Evolutionary conservation across 2,797 vertebrate species (phyloP).

Genomic region (Microctenopoma stevenorrisi): DNA sequence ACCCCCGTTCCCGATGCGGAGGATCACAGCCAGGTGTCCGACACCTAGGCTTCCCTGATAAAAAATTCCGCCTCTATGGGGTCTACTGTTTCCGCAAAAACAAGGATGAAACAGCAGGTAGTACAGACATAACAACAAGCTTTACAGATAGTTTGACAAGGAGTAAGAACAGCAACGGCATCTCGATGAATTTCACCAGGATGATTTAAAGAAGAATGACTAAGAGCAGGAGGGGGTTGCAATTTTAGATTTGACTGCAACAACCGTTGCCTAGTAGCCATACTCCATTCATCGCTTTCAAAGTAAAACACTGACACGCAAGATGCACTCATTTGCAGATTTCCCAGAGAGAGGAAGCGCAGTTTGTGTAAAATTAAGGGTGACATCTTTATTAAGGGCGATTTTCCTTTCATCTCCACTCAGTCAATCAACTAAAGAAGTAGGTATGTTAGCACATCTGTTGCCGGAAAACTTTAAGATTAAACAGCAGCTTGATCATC

Average conservation of each 20-base stretch:
- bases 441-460: constrained; percentile 50
- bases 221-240: constrained; percentile 7
- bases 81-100: constrained; percentile 91
- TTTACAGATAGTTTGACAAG: constrained; percentile 19
- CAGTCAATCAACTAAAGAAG: constrained; percentile 62
- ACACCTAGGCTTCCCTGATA: constrained; percentile 93
- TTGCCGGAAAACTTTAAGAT: constrained; percentile 39
- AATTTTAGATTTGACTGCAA: constrained; percentile 57
- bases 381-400: constrained; percentile 60
- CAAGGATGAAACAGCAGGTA: constrained; percentile 44
- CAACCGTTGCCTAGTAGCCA: constrained; percentile 55
- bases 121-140: constrained; percentile 27
- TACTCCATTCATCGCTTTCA: constrained; percentile 66
- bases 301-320: constrained; percentile 62
- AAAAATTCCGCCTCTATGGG: constrained; percentile 92
- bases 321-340: constrained; percentile 60
- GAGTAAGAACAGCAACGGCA: constrained; percentile 52
- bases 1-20: constrained; percentile 91
- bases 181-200: constrained; percentile 59
- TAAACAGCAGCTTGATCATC: constrained; percentile 65
- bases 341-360: constrained; percentile 41
- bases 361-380: constrained; percentile 58
- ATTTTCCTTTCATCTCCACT: constrained; percentile 55
- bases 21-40: constrained; percentile 89
- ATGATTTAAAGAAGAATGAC: constrained; percentile 56